A percentile compares a stretch with the other conserved stretches of the same genome.
Conservation (phyloP, 2,888 invertebrate genomes). For the Drosophila infuscata region DNA sequence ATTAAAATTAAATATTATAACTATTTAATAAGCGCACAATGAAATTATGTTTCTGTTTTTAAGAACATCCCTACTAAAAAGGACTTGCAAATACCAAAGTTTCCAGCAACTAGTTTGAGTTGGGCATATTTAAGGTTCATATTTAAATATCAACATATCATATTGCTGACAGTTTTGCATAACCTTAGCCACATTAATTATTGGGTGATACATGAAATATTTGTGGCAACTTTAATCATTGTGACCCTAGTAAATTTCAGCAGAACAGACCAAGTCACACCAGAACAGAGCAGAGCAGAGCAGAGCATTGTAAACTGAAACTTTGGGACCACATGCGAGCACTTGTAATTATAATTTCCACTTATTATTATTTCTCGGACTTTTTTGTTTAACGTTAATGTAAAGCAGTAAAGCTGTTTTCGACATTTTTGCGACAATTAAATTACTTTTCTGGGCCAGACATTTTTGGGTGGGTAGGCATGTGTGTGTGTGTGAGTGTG, state of each 20-base stretch:
- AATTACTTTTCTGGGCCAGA: slow-evolving; percentile 77
- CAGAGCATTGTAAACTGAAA: slow-evolving; percentile 7
- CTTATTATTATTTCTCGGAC: slow-evolving; percentile 69
- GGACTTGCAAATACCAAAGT: slow-evolving; percentile 1
- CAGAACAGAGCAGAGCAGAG: neutral
- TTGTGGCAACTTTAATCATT: slow-evolving; percentile 58
- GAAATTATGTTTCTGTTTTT: neutral
- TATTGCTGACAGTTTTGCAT: slow-evolving; percentile 61
- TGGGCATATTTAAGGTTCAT: slow-evolving; percentile 50
- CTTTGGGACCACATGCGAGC: slow-evolving; percentile 62
- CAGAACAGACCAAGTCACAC: neutral
- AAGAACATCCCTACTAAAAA: slow-evolving; percentile 9
- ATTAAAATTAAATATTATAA: neutral
- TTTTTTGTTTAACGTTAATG: slow-evolving; percentile 68
- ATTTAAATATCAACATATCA: slow-evolving; percentile 59
- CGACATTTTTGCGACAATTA: slow-evolving; percentile 78
- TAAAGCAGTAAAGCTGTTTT: slow-evolving; percentile 74
- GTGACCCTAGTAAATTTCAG: slow-evolving; percentile 39
- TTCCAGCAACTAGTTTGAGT: slow-evolving; percentile 13
- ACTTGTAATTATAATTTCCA: slow-evolving; percentile 76
- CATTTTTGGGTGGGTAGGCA: slow-evolving; percentile 51
- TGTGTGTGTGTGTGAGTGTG: slow-evolving; percentile 13
- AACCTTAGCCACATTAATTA: slow-evolving; percentile 71
- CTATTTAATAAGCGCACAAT: neutral
- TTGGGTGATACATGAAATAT: slow-evolving; percentile 50